phyloP scores from a whole-genome alignment of 2,113 vertebrate species.

The Leucopsar rothschildi region DNA sequence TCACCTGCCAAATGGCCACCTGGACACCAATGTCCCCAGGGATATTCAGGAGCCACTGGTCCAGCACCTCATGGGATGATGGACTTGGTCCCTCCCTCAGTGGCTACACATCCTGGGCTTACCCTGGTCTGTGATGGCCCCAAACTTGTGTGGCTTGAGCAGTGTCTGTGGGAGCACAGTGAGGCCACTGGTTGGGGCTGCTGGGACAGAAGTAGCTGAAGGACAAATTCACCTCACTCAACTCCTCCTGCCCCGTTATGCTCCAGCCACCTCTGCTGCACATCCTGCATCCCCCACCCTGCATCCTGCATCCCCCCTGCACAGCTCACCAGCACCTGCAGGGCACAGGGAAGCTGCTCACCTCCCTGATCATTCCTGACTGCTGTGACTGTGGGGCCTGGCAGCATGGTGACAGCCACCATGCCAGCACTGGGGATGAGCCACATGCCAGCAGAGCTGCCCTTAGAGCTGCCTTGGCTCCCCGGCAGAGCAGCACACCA shows the following conservation, averaged over 20 bases:
- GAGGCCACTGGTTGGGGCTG: neutral
- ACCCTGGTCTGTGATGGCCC: accelerated
- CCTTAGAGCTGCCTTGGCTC: neutral
- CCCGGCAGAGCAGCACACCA: accelerated
- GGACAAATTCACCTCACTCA: neutral
- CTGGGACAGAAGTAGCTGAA: neutral
- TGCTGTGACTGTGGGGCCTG: accelerated
- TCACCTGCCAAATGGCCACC: neutral
- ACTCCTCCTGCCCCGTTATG: neutral
- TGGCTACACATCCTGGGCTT: neutral
- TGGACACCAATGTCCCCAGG: accelerated
- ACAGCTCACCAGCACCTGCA: neutral
- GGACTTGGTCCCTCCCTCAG: neutral
- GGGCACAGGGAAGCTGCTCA: neutral
- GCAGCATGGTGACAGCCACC: neutral
- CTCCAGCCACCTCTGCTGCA: neutral
- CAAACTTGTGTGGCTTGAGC: accelerated
- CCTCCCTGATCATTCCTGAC: neutral
- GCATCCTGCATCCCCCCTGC: neutral
- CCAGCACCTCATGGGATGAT: accelerated
- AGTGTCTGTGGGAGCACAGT: neutral
- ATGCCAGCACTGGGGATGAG: neutral
- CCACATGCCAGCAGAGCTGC: neutral
- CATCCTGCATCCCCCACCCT: neutral
- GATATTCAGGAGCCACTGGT: neutral